phyloP scores from a whole-genome alignment of 2,888 invertebrate species.

The Cylloceria caligata region DNA sequence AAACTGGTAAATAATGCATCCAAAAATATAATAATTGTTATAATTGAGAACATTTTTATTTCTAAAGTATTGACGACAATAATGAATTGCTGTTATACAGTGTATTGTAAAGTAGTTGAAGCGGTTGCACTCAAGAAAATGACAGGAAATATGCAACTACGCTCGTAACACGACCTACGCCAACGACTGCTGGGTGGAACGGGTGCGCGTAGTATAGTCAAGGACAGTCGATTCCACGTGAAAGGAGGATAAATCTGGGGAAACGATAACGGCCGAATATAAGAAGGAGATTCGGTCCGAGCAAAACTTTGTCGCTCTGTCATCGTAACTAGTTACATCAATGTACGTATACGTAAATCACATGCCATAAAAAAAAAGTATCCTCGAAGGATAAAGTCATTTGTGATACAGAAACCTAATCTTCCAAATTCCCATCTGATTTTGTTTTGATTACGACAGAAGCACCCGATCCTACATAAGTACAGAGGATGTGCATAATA shows the following conservation, averaged over 20 bases:
- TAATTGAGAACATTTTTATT: too few species aligned
- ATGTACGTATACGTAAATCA: not conserved
- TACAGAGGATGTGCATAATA: too few species aligned
- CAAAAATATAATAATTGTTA: too few species aligned
- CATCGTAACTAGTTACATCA: not conserved
- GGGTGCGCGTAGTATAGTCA: constrained; percentile 22
- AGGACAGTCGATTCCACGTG: constrained; percentile 38
- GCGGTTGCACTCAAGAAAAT: not conserved
- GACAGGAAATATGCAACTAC: not conserved
- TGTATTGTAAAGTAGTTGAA: not conserved
- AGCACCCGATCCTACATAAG: not conserved
- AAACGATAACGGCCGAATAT: constrained; percentile 19
- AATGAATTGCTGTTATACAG: too few species aligned
- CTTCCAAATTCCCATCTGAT: not conserved
- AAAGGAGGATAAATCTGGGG: constrained; percentile 19
- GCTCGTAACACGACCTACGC: constrained; percentile 14
- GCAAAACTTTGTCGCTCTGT: not conserved
- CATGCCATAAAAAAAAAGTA: too few species aligned
- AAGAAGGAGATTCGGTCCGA: not conserved
- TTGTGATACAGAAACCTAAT: not conserved
- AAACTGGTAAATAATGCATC: too few species aligned
- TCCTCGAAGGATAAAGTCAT: not conserved
- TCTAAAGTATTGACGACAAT: too few species aligned
- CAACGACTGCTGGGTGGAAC: not conserved
- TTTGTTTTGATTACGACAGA: not conserved